These are phyloP conservation scores for Hartigia nigra DNA, from an alignment of 2,888 invertebrate genomes.

Conservation along the genomic window DNA sequence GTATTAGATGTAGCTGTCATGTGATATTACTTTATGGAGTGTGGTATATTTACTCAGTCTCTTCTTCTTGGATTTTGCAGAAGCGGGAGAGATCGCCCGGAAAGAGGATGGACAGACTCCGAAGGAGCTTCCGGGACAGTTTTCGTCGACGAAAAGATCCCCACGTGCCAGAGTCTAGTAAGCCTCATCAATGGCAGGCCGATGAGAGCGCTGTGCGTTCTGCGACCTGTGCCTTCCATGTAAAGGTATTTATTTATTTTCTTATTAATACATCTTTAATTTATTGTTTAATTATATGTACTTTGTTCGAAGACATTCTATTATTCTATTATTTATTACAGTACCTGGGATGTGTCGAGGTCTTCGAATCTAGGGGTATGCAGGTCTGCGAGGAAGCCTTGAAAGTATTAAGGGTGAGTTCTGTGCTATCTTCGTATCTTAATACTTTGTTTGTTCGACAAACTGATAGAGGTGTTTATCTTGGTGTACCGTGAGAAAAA, in stretches of 20 bases:
- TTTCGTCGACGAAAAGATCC: conserved; percentile 91
- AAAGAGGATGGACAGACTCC: conserved; percentile 86
- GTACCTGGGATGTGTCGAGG: conserved; percentile 99
- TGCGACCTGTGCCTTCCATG: conserved; percentile 96
- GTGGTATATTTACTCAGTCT: background rate
- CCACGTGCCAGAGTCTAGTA: conserved; percentile 88
- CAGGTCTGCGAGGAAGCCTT: conserved; percentile 99
- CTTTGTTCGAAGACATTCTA: background rate
- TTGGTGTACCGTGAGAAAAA: background rate
- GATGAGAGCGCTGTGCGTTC: conserved; percentile 96
- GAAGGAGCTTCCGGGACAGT: conserved; percentile 91
- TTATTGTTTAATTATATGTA: background rate
- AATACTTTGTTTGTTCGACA: background rate
- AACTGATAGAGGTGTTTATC: background rate
- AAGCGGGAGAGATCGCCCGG: conserved; percentile 77
- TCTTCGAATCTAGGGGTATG: conserved; percentile 99
- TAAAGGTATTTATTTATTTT: conserved; percentile 73
- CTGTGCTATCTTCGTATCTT: background rate
- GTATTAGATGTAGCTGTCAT: background rate
- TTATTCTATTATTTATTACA: conserved; percentile 59
- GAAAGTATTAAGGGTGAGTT: conserved; percentile 91
- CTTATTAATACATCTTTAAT: background rate
- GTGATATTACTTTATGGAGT: background rate
- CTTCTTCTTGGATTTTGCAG: conserved; percentile 57
- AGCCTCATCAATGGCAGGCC: conserved; percentile 98